A percentile compares a stretch with the other conserved stretches of the same genome.
Evolutionary conservation across 2,113 vertebrate genomes (phyloP).

Genomic region (Pteruthius melanotis): DNA sequence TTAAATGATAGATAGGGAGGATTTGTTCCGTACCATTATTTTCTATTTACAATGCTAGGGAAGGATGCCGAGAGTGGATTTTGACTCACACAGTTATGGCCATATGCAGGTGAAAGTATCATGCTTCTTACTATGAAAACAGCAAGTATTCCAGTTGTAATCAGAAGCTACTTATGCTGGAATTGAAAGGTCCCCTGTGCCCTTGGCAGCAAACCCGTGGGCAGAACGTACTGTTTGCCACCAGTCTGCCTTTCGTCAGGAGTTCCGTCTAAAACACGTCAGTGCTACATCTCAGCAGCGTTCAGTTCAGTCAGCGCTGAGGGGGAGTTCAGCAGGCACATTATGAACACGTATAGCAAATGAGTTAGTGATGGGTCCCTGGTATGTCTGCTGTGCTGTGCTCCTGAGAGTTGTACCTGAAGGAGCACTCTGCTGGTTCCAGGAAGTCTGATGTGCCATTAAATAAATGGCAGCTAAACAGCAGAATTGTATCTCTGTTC

Average conservation of each 20-base stretch:
- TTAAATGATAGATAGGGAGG: not conserved
- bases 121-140: not conserved
- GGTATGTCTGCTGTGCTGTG: not conserved
- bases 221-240: not conserved
- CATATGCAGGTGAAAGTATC: not conserved
- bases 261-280: not conserved
- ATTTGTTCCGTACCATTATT: not conserved
- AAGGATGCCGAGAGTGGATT: not conserved
- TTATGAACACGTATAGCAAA: not conserved
- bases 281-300: not conserved
- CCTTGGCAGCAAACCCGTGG: accelerated
- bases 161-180: not conserved
- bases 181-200: not conserved
- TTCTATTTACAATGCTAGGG: not conserved
- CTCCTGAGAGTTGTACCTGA: not conserved
- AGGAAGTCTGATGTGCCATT: not conserved
- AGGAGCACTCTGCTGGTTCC: not conserved
- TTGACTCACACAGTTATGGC: not conserved
- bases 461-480: not conserved
- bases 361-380: not conserved
- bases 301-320: not conserved
- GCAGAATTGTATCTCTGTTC: not conserved
- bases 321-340: not conserved
- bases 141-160: not conserved
- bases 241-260: not conserved